Evolutionary conservation across 1,140 invertebrate genomes (phyloP).

Genomic region (Trachelipus rathkii): DNA sequence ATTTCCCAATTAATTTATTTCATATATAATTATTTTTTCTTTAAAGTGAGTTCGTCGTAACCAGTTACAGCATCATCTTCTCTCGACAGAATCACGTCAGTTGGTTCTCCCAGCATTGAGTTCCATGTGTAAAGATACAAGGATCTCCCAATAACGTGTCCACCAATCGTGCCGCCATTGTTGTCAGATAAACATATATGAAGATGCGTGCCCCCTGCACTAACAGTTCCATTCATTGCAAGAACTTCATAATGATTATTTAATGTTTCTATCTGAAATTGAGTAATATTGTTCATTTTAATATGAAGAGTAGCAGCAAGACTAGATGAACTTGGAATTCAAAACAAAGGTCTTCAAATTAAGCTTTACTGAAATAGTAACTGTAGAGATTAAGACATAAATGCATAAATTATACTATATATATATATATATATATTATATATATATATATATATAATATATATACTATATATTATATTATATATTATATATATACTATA

Average conservation of each 20-base stretch:
- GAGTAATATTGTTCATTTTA: too few species aligned
- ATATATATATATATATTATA: too few species aligned
- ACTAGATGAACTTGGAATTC: too few species aligned
- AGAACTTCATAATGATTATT: constrained; percentile 52
- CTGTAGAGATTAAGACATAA: too few species aligned
- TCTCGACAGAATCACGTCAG: constrained; percentile 48
- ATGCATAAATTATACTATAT: too few species aligned
- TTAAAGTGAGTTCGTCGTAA: constrained; percentile 51
- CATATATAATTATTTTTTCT: neutral
- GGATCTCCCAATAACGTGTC: constrained; percentile 53
- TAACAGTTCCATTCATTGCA: constrained; percentile 53
- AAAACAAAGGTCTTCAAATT: too few species aligned
- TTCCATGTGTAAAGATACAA: constrained; percentile 54
- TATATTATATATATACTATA: too few species aligned
- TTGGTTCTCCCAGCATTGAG: constrained; percentile 51
- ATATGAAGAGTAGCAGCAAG: too few species aligned
- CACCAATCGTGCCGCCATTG: constrained; percentile 51
- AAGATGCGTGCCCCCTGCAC: constrained; percentile 50
- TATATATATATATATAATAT: too few species aligned
- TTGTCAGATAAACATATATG: constrained; percentile 51
- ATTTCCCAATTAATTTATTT: neutral
- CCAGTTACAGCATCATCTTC: constrained; percentile 49
- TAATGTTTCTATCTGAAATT: constrained; percentile 47
- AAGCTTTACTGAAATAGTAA: too few species aligned
- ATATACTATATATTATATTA: too few species aligned